Percentiles rank a stretch among this genome's conserved stretches.
Conservation (phyloP, 1,140 invertebrate genomes). For the Agrilus planipennis region DNA sequence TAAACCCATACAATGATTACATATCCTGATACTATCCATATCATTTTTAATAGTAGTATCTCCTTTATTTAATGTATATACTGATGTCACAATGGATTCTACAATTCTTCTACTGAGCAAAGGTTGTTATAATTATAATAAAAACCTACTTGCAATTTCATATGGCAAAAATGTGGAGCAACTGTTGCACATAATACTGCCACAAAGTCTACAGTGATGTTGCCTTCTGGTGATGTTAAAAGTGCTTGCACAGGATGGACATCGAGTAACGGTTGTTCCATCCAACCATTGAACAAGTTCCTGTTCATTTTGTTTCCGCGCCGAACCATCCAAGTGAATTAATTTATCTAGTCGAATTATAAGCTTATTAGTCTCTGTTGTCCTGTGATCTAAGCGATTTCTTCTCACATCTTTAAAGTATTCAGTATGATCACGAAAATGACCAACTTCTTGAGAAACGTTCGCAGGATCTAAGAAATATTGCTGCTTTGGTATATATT, state of each 20-base stretch:
- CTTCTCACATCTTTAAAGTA: constrained; percentile 62
- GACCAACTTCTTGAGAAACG: constrained; percentile 55
- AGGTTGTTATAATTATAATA: neutral
- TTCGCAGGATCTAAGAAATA: constrained; percentile 27
- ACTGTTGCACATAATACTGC: constrained; percentile 86
- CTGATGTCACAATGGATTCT: constrained; percentile 26
- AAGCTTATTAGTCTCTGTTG: constrained; percentile 90
- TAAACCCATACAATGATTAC: constrained; percentile 70
- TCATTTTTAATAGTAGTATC: constrained; percentile 18
- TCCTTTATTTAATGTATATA: constrained; percentile 17
- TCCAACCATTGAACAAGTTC: constrained; percentile 85
- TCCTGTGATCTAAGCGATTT: constrained; percentile 65
- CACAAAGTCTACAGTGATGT: constrained; percentile 94
- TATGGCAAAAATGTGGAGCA: constrained; percentile 84
- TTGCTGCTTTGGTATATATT: constrained; percentile 33
- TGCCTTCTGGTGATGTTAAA: constrained; percentile 82
- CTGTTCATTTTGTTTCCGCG: constrained; percentile 70
- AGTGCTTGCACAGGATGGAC: constrained; percentile 78
- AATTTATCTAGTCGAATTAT: constrained; percentile 89
- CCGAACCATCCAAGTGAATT: constrained; percentile 70
- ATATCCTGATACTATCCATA: constrained; percentile 59
- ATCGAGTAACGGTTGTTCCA: constrained; percentile 78
- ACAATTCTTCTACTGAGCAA: neutral
- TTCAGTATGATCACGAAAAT: constrained; percentile 54
- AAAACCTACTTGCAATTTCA: constrained; percentile 66